phyloP scores from a whole-genome alignment of 2,888 invertebrate genomes.

The Dioctria linearis region DNA sequence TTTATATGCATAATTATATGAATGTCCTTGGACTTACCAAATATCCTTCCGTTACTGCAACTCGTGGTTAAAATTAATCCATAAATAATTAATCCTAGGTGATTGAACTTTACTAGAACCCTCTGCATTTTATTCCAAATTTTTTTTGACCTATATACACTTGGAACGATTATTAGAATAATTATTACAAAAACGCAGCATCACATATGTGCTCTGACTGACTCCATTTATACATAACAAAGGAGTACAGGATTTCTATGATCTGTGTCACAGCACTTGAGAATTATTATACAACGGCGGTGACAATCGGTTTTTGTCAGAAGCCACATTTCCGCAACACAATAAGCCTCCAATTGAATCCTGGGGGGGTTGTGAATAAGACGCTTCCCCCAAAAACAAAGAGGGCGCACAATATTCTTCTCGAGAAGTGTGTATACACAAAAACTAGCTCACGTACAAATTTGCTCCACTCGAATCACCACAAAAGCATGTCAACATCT shows the following conservation, averaged over 20 bases:
- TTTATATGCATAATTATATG: not conserved
- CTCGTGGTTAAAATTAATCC: slow-evolving; percentile 68
- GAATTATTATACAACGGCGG: slow-evolving; percentile 11
- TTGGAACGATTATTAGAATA: not conserved
- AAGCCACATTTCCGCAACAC: slow-evolving; percentile 40
- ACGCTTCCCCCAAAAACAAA: slow-evolving; percentile 4
- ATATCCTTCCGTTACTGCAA: slow-evolving; percentile 67
- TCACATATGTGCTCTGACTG: no score
- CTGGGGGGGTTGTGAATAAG: not conserved
- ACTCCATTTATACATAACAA: slow-evolving; percentile 12
- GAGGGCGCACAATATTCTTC: not conserved
- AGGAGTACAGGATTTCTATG: slow-evolving; percentile 28
- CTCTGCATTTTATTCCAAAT: slow-evolving; percentile 65
- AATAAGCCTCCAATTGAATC: slow-evolving; percentile 14
- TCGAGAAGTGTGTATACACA: slow-evolving; percentile 6
- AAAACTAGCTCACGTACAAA: slow-evolving; percentile 48
- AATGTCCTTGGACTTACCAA: slow-evolving; percentile 66
- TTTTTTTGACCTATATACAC: not conserved
- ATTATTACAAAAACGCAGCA: not conserved
- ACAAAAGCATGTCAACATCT: slow-evolving; percentile 51
- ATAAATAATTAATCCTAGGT: slow-evolving; percentile 70
- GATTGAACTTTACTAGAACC: slow-evolving; percentile 68
- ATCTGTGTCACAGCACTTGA: slow-evolving; percentile 47
- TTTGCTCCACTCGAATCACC: slow-evolving; percentile 38
- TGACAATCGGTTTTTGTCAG: slow-evolving; percentile 42